A percentile compares a stretch with the other conserved stretches of the same genome.
Evolutionary conservation across 2,888 invertebrate genomes (phyloP).

Genomic region (Cheilosia variabilis): DNA sequence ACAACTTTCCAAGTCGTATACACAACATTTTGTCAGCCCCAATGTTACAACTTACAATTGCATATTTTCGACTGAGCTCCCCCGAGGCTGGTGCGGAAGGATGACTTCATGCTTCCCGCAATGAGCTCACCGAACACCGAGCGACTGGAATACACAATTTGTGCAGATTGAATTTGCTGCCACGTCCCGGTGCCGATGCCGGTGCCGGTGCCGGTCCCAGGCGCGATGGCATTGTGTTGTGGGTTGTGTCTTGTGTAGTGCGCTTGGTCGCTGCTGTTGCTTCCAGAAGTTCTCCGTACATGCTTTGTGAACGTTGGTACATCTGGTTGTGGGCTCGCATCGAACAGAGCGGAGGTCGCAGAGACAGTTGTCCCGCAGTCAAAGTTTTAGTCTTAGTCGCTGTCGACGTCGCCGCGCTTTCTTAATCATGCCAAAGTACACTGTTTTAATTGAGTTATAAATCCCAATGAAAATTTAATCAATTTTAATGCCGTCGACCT

Average conservation of each 20-base stretch:
- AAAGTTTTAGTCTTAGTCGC: conserved; percentile 18
- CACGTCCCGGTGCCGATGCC: conserved; percentile 36
- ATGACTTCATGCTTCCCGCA: conserved; percentile 65
- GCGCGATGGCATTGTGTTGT: conserved; percentile 39
- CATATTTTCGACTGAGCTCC: conserved; percentile 55
- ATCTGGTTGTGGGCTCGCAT: conserved; percentile 27
- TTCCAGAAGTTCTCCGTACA: conserved; percentile 52
- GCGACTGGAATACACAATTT: conserved; percentile 40
- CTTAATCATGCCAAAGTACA: conserved; percentile 72
- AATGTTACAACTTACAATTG: conserved; percentile 32
- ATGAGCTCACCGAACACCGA: conserved; percentile 40
- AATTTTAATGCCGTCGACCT: conserved; percentile 75
- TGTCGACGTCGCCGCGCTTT: conserved; percentile 61
- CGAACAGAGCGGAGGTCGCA: not conserved
- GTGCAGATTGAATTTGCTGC: conserved; percentile 62
- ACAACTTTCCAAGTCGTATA: conserved; percentile 53
- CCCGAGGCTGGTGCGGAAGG: conserved; percentile 17
- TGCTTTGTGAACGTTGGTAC: conserved; percentile 18
- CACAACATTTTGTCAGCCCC: conserved; percentile 46
- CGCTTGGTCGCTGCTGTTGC: conserved; percentile 16
- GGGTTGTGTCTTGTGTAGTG: conserved; percentile 8
- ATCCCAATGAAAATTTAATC: conserved; percentile 74
- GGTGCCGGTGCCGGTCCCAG: conserved; percentile 41
- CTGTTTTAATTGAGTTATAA: conserved; percentile 76
- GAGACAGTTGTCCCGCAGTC: not conserved